Evolutionary conservation across 2,113 vertebrate species (phyloP).

Genomic region (Procavia capensis): DNA sequence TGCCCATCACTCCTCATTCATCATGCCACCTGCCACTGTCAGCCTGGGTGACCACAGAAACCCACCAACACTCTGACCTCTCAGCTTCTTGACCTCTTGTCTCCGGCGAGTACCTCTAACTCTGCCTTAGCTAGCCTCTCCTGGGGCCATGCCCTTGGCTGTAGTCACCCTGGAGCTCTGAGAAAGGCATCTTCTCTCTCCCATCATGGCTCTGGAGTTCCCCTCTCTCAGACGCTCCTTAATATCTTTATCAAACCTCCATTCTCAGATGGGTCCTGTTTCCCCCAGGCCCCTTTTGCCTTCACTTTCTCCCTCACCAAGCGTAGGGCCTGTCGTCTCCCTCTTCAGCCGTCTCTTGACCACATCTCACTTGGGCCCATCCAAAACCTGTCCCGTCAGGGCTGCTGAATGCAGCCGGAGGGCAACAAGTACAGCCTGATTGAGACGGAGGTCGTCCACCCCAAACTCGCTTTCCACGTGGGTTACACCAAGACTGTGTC

Average conservation of each 20-base stretch:
- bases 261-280: neutral
- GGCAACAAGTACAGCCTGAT: fast-evolving
- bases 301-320: neutral
- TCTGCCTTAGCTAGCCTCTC: neutral
- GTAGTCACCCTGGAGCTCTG: neutral
- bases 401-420: fast-evolving
- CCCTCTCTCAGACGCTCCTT: neutral
- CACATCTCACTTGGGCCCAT: neutral
- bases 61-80: neutral
- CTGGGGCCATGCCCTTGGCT: neutral
- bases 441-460: neutral
- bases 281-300: neutral
- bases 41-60: neutral
- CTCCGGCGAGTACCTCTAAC: neutral
- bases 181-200: neutral
- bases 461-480: neutral
- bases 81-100: neutral
- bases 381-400: neutral
- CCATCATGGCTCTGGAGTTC: no score
- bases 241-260: neutral
- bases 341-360: neutral
- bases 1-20: neutral
- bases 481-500: neutral
- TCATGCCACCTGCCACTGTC: neutral
- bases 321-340: no score